phyloP scores from a whole-genome alignment of 2,888 invertebrate species.

The Meliscaeva auricollis region DNA sequence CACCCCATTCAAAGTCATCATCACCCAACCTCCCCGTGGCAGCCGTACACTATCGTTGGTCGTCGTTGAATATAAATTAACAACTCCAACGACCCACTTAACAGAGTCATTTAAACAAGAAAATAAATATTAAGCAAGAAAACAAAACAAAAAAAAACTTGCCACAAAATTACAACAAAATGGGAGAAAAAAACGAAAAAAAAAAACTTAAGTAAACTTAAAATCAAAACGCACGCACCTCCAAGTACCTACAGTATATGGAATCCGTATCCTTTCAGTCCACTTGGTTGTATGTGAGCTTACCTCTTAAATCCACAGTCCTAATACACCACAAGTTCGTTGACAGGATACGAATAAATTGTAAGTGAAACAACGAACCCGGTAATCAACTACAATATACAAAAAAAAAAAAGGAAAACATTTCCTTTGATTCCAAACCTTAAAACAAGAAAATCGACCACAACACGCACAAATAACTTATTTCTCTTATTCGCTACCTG shows the following conservation, averaged over 20 bases:
- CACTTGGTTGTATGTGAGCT: constrained; percentile 2
- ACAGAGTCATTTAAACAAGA: constrained; percentile 60
- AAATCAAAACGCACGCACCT: constrained; percentile 70
- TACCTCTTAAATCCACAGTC: background rate
- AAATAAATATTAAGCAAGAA: constrained; percentile 17
- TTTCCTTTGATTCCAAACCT: too few species aligned
- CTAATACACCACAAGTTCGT: constrained; percentile 39
- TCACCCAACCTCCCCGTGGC: background rate
- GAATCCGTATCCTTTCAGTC: background rate
- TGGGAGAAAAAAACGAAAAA: too few species aligned
- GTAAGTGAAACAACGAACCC: constrained; percentile 69
- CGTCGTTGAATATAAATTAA: constrained; percentile 53
- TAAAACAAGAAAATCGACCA: constrained; percentile 74
- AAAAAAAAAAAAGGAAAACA: background rate
- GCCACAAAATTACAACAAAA: constrained; percentile 29
- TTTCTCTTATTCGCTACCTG: background rate
- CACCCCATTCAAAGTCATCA: constrained; percentile 26
- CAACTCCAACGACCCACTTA: constrained; percentile 72
- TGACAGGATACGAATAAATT: constrained; percentile 60
- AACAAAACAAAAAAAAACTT: constrained; percentile 19
- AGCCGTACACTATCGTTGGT: background rate
- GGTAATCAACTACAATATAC: constrained; percentile 70
- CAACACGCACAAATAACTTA: constrained; percentile 73
- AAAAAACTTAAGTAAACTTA: constrained; percentile 12
- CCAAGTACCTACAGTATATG: background rate